Percentiles rank a stretch among this genome's conserved stretches.
Conservation (phyloP, 2,797 vertebrate species). For the Cynodonichthys magdalenae region DNA sequence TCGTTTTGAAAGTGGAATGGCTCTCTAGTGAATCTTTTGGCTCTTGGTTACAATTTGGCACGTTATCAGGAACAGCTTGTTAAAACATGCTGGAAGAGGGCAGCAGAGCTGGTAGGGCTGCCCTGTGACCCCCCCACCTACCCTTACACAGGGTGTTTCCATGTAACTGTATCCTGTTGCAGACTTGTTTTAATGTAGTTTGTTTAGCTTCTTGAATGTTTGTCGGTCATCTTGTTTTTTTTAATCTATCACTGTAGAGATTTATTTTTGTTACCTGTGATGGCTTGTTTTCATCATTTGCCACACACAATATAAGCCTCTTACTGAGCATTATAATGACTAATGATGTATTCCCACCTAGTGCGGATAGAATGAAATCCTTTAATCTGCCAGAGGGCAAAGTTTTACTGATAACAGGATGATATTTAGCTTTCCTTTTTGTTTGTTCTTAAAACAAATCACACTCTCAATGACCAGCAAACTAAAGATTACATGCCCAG, state of each 20-base stretch:
- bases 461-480: slow-evolving; percentile 9
- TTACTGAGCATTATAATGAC: slow-evolving; percentile 46
- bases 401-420: slow-evolving; percentile 39
- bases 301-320: slow-evolving; percentile 45
- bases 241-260: slow-evolving; percentile 10
- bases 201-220: slow-evolving; percentile 9
- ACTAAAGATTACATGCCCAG: slow-evolving; percentile 6
- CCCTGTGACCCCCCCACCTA: slow-evolving; percentile 32
- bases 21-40: slow-evolving; percentile 43
- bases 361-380: slow-evolving; percentile 30
- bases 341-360: slow-evolving; percentile 51
- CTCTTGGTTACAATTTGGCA: slow-evolving; percentile 52
- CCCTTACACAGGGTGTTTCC: slow-evolving; percentile 35
- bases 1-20: slow-evolving; percentile 24
- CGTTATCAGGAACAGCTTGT: slow-evolving; percentile 43
- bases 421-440: slow-evolving; percentile 32
- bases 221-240: slow-evolving; percentile 2
- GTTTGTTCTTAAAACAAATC: slow-evolving; percentile 49
- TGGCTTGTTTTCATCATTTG: slow-evolving; percentile 57
- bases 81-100: slow-evolving; percentile 37
- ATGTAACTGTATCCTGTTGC: slow-evolving; percentile 44
- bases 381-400: slow-evolving; percentile 39
- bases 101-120: slow-evolving; percentile 34
- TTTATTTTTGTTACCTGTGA: slow-evolving; percentile 16
- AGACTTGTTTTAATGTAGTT: slow-evolving; percentile 11